Evolutionary conservation across 2,797 vertebrate genomes (phyloP), one percentile per base, ranked within the genome.

Genomic region (Holocentrus rufus): DNA sequence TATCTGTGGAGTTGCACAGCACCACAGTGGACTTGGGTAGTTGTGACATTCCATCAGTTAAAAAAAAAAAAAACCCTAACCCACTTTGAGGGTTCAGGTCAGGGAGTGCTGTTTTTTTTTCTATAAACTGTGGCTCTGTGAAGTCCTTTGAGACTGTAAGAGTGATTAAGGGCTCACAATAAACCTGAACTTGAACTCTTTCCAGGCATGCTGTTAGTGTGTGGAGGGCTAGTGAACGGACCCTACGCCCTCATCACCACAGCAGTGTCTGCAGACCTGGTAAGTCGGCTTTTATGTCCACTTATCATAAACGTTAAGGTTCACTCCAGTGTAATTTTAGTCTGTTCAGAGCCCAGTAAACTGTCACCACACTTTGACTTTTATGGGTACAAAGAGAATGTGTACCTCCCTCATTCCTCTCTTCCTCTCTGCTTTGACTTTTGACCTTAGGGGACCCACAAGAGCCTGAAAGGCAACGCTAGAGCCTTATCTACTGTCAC

Each of bases 231-330:
- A 42, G 97, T 99, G 5, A 99, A 98, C 0, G 97, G 97, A 5
- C 97, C 97, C 0, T 98, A 99, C 0, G 91, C 97, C 0, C 96
- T 99, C 67, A 99, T 99, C 86, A 98, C 97, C 0, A 98, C 97
- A 0, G 97, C 97, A 0, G 97, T 99, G 31, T 98, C 97, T 0
- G 97, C 97, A 30, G 97, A 99, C 84, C 77, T 99, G 95, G 97
- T 99, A 85, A 95, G 93, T 59, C n/a, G 59, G 31, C 44, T 17
- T 39, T 49, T 20, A 27, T 27, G 39, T 53, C 13, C 53, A 49
- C 31, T 9, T 69, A n/a, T 10, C 4, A 20, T 5, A 50, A 13
- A 10, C 20, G 6, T 6, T 15, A 46, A 11, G 7, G 3, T 15
- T 20, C 15, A 14, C 25, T 25, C 18, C 15, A 1, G 20, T 50